phyloP scores from a whole-genome alignment of 2,797 vertebrate species.

The Astyanax mexicanus region DNA sequence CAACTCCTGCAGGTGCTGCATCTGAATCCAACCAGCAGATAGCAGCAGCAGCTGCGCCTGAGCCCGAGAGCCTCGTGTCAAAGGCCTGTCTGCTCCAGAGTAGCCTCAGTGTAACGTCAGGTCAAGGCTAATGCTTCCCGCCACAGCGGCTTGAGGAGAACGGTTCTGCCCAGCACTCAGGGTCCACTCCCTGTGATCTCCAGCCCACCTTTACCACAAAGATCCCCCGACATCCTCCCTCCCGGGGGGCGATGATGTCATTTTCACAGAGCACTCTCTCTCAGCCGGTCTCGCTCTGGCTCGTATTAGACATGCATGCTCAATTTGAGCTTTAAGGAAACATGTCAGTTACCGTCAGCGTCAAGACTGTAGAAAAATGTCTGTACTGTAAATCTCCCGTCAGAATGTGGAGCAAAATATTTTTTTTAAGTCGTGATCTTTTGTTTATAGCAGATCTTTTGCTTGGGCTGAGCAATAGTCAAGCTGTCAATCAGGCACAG shows the following conservation, averaged over 20 bases:
- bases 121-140: slow-evolving; percentile 17
- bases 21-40: slow-evolving; percentile 54
- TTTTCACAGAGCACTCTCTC: slow-evolving; percentile 22
- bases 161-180: slow-evolving; percentile 6
- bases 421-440: not conserved
- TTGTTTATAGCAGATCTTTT: slow-evolving; percentile 16
- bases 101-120: not conserved
- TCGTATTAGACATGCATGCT: slow-evolving; percentile 49
- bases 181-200: slow-evolving; percentile 19
- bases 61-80: slow-evolving; percentile 7
- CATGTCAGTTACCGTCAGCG: slow-evolving; percentile 39
- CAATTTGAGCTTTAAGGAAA: slow-evolving; percentile 47
- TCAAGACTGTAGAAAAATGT: slow-evolving; percentile 32
- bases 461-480: slow-evolving; percentile 9
- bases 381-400: slow-evolving; percentile 23
- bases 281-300: slow-evolving; percentile 41
- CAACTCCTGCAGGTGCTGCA: slow-evolving; percentile 24
- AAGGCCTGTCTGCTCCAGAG: slow-evolving; percentile 8
- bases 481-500: not conserved
- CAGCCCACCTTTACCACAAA: slow-evolving; percentile 12
- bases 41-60: slow-evolving; percentile 56
- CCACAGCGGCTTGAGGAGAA: not conserved
- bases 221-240: slow-evolving; percentile 15
- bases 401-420: not conserved
- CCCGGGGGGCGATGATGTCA: slow-evolving; percentile 31